These are phyloP conservation scores for Abrostola tripartita DNA, from an alignment of 2,888 invertebrate species.

Conservation along the genomic window DNA sequence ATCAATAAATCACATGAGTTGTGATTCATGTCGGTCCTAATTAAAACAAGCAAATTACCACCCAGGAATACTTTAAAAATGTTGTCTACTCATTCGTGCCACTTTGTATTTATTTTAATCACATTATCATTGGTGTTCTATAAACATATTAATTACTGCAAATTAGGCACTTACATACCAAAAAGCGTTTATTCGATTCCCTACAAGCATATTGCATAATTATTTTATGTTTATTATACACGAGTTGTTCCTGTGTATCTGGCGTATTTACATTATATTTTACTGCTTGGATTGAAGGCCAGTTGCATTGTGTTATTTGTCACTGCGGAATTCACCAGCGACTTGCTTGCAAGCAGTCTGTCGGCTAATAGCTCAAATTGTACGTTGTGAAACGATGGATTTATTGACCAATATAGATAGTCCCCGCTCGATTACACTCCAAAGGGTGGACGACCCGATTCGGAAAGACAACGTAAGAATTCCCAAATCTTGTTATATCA, in stretches of 20 bases:
- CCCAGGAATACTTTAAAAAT: conserved; percentile 8
- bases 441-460: conserved; percentile 47
- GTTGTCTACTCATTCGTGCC: not conserved
- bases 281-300: conserved; percentile 49
- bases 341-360: conserved; percentile 67
- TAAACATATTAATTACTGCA: conserved; percentile 23
- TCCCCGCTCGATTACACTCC: conserved; percentile 40
- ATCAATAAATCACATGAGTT: conserved; percentile 36
- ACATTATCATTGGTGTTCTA: conserved; percentile 11
- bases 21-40: conserved; percentile 20
- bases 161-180: conserved; percentile 30
- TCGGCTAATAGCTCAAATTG: conserved; percentile 63
- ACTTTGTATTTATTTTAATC: conserved; percentile 8
- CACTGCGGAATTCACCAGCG: conserved; percentile 64
- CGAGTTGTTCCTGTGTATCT: conserved; percentile 42
- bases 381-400: conserved; percentile 51
- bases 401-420: conserved; percentile 60
- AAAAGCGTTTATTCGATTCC: conserved; percentile 28
- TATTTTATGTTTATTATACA: conserved; percentile 37
- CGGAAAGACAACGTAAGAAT: conserved; percentile 36
- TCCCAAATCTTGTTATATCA: conserved; percentile 39
- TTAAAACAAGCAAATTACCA: conserved; percentile 23
- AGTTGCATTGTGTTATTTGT: conserved; percentile 62
- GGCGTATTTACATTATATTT: conserved; percentile 60
- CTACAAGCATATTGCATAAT: conserved; percentile 28